Evolutionary conservation across 2,888 invertebrate genomes (phyloP).

Genomic region (Machimus atricapillus): DNA sequence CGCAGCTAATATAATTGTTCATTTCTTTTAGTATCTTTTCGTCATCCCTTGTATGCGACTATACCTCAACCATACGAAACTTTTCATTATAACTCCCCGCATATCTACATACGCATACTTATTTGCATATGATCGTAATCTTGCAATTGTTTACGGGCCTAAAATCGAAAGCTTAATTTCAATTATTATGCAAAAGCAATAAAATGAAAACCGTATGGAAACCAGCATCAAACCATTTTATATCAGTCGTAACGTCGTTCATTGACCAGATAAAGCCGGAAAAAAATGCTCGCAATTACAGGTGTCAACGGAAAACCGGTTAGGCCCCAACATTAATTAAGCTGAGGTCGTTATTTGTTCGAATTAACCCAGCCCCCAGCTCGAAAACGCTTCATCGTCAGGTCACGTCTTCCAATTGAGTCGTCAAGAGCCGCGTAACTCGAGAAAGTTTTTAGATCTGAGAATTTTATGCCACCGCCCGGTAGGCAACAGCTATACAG

Average conservation of each 20-base stretch:
- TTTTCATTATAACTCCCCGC: too few relatives aligned
- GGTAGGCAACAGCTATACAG: background rate
- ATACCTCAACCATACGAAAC: too few relatives aligned
- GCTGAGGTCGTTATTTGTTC: background rate
- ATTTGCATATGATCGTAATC: background rate
- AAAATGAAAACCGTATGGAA: background rate
- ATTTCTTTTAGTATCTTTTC: too few relatives aligned
- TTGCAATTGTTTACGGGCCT: background rate
- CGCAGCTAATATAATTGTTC: too few relatives aligned
- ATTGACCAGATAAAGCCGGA: background rate
- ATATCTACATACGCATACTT: too few relatives aligned
- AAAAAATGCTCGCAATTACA: background rate
- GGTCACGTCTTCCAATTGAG: slow-evolving; percentile 8
- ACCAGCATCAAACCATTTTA: background rate
- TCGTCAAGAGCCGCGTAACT: background rate
- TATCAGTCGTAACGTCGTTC: background rate
- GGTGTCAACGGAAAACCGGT: background rate
- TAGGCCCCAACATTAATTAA: background rate
- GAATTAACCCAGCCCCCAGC: background rate
- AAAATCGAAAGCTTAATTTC: background rate
- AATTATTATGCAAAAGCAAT: background rate
- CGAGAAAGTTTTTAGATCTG: background rate
- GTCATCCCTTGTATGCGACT: too few relatives aligned
- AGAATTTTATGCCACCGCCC: background rate
- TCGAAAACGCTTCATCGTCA: background rate